A percentile compares a stretch with the other conserved stretches of the same genome.
Evolutionary conservation across 1,140 invertebrate species (phyloP).

Genomic region (Temnothorax nylanderi): DNA sequence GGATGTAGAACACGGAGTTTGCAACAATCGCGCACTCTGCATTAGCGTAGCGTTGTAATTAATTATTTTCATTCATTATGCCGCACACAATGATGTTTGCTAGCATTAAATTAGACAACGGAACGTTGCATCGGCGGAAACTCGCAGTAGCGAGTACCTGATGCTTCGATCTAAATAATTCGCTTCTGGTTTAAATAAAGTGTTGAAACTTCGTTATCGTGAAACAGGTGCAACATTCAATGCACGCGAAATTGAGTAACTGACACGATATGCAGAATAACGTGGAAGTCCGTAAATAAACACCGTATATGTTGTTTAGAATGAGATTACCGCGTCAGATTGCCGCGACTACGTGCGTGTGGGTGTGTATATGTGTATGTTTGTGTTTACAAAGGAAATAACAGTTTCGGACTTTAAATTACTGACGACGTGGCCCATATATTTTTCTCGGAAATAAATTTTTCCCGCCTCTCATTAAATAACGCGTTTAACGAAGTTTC

Average conservation of each 20-base stretch:
- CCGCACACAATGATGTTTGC: conserved; percentile 43
- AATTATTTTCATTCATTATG: conserved; percentile 56
- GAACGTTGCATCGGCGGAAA: conserved; percentile 10
- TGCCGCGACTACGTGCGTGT: not conserved
- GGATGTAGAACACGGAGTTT: conserved; percentile 11
- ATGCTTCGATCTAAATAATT: conserved; percentile 47
- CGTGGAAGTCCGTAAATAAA: conserved; percentile 5
- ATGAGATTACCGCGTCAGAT: not conserved
- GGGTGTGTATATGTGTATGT: too few species aligned
- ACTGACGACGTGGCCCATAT: not conserved
- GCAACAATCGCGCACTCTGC: conserved; percentile 20
- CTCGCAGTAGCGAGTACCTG: not conserved
- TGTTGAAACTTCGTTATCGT: conserved; percentile 46
- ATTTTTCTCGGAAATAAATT: not conserved
- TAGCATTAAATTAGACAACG: conserved; percentile 46
- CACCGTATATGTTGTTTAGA: not conserved
- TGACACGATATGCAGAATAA: conserved; percentile 14
- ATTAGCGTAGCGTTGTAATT: conserved; percentile 41
- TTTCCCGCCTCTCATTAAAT: not conserved
- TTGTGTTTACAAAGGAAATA: not conserved
- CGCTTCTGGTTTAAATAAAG: conserved; percentile 32
- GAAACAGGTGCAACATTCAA: conserved; percentile 26
- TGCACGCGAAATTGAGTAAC: conserved; percentile 15
- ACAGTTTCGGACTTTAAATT: not conserved
- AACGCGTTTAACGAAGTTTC: conserved; percentile 6